A percentile compares a stretch with the other conserved stretches of the same genome.
These are phyloP conservation scores for Spodoptera littoralis DNA, from an alignment of 2,888 invertebrate species.

Conservation along the genomic window DNA sequence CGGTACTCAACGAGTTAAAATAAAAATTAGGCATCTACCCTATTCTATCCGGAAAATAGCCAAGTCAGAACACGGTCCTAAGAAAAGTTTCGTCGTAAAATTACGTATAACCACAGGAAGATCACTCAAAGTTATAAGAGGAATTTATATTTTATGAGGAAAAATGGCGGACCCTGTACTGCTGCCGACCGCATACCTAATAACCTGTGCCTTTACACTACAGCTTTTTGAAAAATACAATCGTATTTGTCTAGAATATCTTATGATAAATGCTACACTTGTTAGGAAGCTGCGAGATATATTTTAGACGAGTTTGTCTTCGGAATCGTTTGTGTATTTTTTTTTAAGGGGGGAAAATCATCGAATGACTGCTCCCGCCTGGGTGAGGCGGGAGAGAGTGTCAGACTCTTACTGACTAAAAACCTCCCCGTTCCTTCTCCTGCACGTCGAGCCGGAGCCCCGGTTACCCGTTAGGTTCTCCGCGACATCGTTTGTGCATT, in stretches of 20 bases:
- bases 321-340: no score
- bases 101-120: constrained; percentile 82
- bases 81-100: constrained; percentile 82
- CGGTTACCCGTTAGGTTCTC: no score
- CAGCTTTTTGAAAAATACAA: constrained; percentile 48
- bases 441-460: no score
- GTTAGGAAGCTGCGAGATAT: constrained; percentile 5
- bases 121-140: constrained; percentile 81
- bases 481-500: no score
- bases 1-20: no score
- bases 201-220: constrained; percentile 51
- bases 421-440: no score
- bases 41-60: constrained; percentile 47
- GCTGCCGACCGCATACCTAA: constrained; percentile 69
- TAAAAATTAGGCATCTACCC: not conserved
- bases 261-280: constrained; percentile 16
- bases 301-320: constrained; percentile 1
- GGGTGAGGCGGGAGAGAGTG: no score
- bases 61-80: constrained; percentile 64
- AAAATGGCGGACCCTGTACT: constrained; percentile 72
- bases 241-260: constrained; percentile 41
- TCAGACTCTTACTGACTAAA: no score
- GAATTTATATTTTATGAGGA: constrained; percentile 85
- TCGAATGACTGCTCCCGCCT: no score
- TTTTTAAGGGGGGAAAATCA: no score